Conservation (phyloP, 2,888 invertebrate species). For the Zele albiditarsus region DNA sequence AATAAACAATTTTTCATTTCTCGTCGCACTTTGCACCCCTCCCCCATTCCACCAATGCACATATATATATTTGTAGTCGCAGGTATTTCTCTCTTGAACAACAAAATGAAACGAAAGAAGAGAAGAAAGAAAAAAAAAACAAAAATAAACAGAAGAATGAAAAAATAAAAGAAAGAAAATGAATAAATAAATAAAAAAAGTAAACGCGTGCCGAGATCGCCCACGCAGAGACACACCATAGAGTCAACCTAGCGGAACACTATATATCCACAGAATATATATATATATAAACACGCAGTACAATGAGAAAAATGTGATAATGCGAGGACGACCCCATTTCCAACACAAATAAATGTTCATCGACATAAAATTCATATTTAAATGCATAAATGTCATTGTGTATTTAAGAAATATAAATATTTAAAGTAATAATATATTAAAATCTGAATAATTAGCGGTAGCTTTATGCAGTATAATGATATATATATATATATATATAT, state of each 20-base stretch:
- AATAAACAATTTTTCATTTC: constrained; percentile 48
- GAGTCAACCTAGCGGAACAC: constrained; percentile 20
- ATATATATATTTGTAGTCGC: background rate
- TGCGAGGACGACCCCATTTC: constrained; percentile 4
- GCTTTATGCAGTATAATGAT: background rate
- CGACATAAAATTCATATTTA: background rate
- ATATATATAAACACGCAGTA: background rate
- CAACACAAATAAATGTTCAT: background rate
- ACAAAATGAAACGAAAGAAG: background rate
- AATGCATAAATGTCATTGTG: background rate
- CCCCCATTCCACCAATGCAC: background rate
- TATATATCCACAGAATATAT: constrained; percentile 1
- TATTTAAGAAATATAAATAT: background rate
- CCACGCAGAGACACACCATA: constrained; percentile 21
- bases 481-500: background rate
- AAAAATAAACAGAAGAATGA: background rate
- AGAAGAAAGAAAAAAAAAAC: background rate
- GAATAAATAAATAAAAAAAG: constrained; percentile 1
- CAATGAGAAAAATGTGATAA: background rate
- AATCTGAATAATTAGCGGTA: background rate
- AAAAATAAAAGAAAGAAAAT: background rate
- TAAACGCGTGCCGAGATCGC: constrained; percentile 22
- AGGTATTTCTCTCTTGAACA: background rate
- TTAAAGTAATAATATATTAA: background rate
- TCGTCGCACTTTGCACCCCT: constrained; percentile 30